These are phyloP conservation scores for Anguilla obscura DNA, from an alignment of 2,797 vertebrate species.

Conservation along the genomic window DNA sequence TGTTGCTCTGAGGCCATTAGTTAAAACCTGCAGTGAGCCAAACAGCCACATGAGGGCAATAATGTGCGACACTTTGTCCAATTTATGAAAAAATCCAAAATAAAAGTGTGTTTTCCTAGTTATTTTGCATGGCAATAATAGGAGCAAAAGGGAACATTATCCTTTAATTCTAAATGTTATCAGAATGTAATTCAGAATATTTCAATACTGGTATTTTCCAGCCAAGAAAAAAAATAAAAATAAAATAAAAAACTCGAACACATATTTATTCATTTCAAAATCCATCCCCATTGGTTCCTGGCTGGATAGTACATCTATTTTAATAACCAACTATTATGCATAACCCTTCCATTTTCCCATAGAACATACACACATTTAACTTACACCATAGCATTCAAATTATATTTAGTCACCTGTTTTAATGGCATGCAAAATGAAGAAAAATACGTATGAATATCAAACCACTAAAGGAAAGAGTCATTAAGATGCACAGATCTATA, in stretches of 20 bases:
- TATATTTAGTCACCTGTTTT: constrained; percentile 24
- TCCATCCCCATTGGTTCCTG: neutral
- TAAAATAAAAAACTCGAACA: neutral
- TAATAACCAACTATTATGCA: neutral
- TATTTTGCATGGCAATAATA: neutral
- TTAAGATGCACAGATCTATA: constrained; percentile 13
- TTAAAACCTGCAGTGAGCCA: constrained; percentile 39
- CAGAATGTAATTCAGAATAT: neutral
- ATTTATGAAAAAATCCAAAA: neutral
- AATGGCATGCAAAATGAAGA: neutral
- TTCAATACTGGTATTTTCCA: neutral
- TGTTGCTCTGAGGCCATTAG: constrained; percentile 32
- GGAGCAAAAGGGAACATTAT: neutral
- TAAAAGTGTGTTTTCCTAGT: neutral
- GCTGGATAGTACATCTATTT: neutral
- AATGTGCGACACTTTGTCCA: constrained; percentile 13
- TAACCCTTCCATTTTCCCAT: neutral
- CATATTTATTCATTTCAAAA: neutral
- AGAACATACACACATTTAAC: neutral
- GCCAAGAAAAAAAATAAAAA: neutral
- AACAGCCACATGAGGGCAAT: constrained; percentile 27
- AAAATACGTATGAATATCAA: neutral
- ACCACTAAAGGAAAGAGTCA: neutral
- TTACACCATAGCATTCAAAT: neutral
- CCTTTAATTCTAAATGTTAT: neutral